Evolutionary conservation across 2,113 vertebrate genomes (phyloP).

Genomic region (Octodon degus): DNA sequence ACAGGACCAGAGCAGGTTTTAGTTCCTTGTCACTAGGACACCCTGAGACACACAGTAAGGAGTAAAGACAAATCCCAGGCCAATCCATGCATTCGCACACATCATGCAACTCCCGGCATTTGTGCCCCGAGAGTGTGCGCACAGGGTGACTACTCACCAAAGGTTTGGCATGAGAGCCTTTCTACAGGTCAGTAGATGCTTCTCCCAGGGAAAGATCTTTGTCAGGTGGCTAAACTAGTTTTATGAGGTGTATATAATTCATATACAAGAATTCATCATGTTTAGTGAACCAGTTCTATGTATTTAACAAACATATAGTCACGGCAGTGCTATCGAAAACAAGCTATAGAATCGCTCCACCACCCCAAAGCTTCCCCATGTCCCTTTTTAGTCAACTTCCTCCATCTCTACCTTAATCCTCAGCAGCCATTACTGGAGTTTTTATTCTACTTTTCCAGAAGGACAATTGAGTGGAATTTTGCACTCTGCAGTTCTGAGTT

Average conservation of each 20-base stretch:
- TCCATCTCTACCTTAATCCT: not conserved
- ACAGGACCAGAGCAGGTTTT: not conserved
- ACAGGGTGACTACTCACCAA: not conserved
- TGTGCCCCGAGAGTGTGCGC: not conserved
- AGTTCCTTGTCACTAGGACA: not conserved
- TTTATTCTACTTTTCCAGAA: not conserved
- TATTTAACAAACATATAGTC: not conserved
- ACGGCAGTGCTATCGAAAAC: not conserved
- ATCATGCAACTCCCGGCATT: not conserved
- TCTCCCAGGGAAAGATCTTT: constrained; percentile 10
- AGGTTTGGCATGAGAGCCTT: not conserved
- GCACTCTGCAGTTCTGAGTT: not conserved
- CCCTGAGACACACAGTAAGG: not conserved
- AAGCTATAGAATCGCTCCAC: not conserved
- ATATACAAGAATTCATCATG: not conserved
- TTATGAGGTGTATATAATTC: not conserved
- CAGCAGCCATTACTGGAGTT: not conserved
- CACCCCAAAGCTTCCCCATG: not conserved
- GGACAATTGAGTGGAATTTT: not conserved
- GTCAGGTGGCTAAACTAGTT: not conserved
- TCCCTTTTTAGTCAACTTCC: not conserved
- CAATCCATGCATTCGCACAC: not conserved
- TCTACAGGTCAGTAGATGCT: not conserved
- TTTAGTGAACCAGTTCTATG: not conserved
- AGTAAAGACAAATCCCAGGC: not conserved